A percentile compares a stretch with the other conserved stretches of the same genome.
Conservation (phyloP, 1,140 invertebrate species). For the Drosophila melanogaster region DNA sequence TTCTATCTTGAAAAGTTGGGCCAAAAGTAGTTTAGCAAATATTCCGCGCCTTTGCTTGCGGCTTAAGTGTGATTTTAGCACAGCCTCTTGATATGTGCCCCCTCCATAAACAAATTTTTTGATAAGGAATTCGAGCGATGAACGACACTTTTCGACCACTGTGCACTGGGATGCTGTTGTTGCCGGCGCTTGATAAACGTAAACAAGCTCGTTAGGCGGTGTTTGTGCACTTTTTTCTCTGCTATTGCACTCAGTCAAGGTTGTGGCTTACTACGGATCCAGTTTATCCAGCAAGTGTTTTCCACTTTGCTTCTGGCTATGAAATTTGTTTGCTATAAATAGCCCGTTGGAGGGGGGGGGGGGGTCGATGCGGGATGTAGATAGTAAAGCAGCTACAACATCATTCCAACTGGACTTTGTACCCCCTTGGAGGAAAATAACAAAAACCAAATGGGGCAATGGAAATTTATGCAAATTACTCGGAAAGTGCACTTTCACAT, state of each 20-base stretch:
- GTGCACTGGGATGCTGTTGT: constrained; percentile 31
- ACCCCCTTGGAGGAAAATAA: constrained; percentile 7
- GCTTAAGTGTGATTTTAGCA: neutral
- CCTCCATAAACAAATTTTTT: neutral
- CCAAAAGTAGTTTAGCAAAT: constrained; percentile 6
- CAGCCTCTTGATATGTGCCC: neutral
- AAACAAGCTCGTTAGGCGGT: constrained; percentile 76
- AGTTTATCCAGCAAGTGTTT: constrained; percentile 42
- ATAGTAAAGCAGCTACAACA: constrained; percentile 24
- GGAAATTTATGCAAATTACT: constrained; percentile 16
- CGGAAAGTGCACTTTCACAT: constrained; percentile 7
- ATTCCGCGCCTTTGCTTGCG: neutral
- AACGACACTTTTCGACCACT: constrained; percentile 25
- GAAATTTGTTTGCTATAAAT: constrained; percentile 45
- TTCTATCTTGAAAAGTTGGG: constrained; percentile 8
- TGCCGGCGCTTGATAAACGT: constrained; percentile 61
- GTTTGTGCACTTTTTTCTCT: constrained; percentile 17
- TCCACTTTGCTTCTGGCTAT: constrained; percentile 18
- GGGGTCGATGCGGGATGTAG: neutral
- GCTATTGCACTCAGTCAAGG: constrained; percentile 56
- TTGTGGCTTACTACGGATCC: constrained; percentile 41
- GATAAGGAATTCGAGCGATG: constrained; percentile 9
- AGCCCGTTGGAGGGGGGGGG: neutral
- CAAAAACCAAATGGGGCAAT: constrained; percentile 19
- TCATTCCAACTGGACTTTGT: constrained; percentile 42